Evolutionary conservation across 2,888 invertebrate species (phyloP).

Genomic region (Ganaspis brasiliensis): DNA sequence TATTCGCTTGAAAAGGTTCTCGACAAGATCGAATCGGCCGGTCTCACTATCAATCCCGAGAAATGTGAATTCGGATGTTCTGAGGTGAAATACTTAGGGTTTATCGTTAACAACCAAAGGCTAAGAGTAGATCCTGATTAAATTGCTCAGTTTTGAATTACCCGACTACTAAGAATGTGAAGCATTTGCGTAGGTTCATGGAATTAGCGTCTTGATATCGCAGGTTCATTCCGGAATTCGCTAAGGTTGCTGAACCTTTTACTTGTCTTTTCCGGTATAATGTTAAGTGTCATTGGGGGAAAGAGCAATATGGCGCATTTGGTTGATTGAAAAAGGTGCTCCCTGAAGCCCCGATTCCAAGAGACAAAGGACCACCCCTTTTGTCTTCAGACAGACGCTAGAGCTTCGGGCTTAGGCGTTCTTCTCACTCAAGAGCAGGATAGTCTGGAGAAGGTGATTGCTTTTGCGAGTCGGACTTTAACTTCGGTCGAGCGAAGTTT

Average conservation of each 20-base stretch:
- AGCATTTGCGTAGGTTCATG: constrained; percentile 48
- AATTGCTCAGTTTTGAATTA: not conserved
- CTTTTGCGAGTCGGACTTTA: not conserved
- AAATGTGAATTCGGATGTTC: constrained; percentile 54
- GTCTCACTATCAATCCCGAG: constrained; percentile 48
- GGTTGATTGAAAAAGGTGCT: not conserved
- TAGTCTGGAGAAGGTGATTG: no score
- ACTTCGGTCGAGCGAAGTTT: not conserved
- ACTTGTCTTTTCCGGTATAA: not conserved
- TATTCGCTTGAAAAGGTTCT: constrained; percentile 33
- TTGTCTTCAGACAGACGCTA: no score
- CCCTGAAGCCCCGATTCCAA: no score
- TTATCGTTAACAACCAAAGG: constrained; percentile 59
- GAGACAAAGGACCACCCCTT: no score
- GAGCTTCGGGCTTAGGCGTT: no score
- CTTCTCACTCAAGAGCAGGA: no score
- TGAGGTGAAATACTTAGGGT: constrained; percentile 65
- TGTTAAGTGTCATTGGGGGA: not conserved
- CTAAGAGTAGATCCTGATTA: not conserved
- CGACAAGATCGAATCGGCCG: not conserved
- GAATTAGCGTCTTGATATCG: not conserved
- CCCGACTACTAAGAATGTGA: not conserved
- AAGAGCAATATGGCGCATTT: no score
- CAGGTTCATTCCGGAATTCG: not conserved
- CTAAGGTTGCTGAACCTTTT: not conserved